Evolutionary conservation across 2,113 vertebrate species (phyloP).

Genomic region (Lycaon pictus): DNA sequence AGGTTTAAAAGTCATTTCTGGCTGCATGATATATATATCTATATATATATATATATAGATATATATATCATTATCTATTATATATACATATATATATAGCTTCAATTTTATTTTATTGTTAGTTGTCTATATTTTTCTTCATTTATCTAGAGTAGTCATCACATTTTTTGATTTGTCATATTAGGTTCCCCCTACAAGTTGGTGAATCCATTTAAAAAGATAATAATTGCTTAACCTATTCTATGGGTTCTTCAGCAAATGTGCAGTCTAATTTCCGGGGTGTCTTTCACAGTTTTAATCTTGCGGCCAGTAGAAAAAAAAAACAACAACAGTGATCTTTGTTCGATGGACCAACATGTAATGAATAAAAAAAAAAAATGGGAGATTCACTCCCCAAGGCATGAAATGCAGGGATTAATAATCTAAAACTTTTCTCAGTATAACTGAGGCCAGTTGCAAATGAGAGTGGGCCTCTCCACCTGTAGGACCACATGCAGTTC

Average conservation of each 20-base stretch:
- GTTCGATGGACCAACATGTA: background rate
- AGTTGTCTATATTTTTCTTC: background rate
- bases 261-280: background rate
- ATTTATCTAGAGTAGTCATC: background rate
- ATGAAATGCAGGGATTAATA: background rate
- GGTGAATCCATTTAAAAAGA: background rate
- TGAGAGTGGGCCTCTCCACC: background rate
- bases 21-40: background rate
- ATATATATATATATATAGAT: too few species aligned
- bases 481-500: background rate
- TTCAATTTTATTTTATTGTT: background rate
- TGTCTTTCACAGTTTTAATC: background rate
- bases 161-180: background rate
- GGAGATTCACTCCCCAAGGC: background rate
- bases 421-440: background rate
- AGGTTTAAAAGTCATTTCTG: background rate
- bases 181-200: background rate
- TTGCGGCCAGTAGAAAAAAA: background rate
- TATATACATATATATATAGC: too few species aligned
- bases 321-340: background rate
- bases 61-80: too few species aligned
- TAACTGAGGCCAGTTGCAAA: background rate
- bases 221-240: background rate
- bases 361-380: background rate
- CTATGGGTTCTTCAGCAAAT: background rate